phyloP scores from a whole-genome alignment of 2,888 invertebrate species.

The Drosophila subsilvestris region DNA sequence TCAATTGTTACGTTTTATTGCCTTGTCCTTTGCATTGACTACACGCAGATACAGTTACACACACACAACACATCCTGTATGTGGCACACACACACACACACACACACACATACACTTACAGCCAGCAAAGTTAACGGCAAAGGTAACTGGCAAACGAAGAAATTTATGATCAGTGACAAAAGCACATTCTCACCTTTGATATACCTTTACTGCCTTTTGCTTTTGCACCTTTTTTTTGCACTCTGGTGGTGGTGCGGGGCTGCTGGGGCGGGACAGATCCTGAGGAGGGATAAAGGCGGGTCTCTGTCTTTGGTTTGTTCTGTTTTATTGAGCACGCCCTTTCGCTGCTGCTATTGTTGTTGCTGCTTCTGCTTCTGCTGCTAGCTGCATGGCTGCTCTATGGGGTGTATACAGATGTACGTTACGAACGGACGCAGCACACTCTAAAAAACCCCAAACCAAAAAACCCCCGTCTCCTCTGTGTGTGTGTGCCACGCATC shows the following conservation, averaged over 20 bases:
- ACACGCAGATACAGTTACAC: constrained; percentile 22
- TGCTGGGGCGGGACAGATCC: constrained; percentile 16
- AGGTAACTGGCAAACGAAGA: constrained; percentile 45
- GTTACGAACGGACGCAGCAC: background rate
- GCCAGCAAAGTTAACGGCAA: constrained; percentile 37
- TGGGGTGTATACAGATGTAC: background rate
- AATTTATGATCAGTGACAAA: constrained; percentile 80
- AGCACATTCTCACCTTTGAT: constrained; percentile 78
- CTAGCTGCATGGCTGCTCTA: constrained; percentile 2
- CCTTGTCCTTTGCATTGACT: constrained; percentile 53
- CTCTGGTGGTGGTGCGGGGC: background rate
- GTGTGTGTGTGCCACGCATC: constrained; percentile 62
- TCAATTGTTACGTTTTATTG: constrained; percentile 74
- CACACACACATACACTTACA: background rate
- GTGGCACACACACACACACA: background rate
- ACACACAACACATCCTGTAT: background rate
- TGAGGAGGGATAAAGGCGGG: constrained; percentile 32
- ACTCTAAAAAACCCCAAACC: constrained; percentile 31
- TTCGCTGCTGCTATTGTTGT: constrained; percentile 58
- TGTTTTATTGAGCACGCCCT: constrained; percentile 64
- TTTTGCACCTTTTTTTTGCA: constrained; percentile 29
- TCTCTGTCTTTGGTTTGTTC: constrained; percentile 42
- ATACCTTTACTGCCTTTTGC: constrained; percentile 56
- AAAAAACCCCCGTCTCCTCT: constrained; percentile 16
- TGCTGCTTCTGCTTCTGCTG: constrained; percentile 13